These are phyloP conservation scores for Thecocarcelia acutangulata DNA, from an alignment of 2,888 invertebrate genomes.

Conservation along the genomic window DNA sequence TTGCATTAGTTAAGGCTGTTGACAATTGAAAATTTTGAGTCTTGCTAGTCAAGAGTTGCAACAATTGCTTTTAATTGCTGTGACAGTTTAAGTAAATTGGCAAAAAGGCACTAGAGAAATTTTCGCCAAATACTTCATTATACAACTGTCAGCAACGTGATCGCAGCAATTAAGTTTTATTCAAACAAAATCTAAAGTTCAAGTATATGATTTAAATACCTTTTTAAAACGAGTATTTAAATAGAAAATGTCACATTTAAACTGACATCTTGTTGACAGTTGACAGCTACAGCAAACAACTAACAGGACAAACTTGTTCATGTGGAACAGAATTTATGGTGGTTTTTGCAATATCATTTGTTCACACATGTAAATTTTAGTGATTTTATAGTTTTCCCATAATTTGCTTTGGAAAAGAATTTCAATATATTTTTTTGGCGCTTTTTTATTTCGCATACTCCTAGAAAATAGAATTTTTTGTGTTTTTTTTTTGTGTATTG, in stretches of 20 bases:
- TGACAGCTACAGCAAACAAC: slow-evolving; percentile 71
- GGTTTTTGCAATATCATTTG: slow-evolving; percentile 61
- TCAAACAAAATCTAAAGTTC: slow-evolving; percentile 57
- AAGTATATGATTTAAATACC: background rate
- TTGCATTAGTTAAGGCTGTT: slow-evolving; percentile 76
- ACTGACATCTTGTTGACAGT: slow-evolving; percentile 72
- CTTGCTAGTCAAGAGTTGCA: background rate
- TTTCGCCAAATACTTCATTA: slow-evolving; percentile 17
- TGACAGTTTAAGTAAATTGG: slow-evolving; percentile 11
- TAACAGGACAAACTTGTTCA: slow-evolving; percentile 68
- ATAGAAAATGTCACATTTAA: slow-evolving; percentile 70
- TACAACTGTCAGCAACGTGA: slow-evolving; percentile 57
- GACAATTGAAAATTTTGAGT: slow-evolving; percentile 70
- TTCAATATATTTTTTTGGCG: too few species aligned
- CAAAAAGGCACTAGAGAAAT: background rate
- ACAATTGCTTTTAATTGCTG: slow-evolving; percentile 59
- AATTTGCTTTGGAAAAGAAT: too few species aligned
- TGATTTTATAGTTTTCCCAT: background rate
- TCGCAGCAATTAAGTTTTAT: slow-evolving; percentile 63
- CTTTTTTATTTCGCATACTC: background rate
- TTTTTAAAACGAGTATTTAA: background rate
- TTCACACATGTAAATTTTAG: slow-evolving; percentile 65
- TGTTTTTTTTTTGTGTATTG: slow-evolving; percentile 3
- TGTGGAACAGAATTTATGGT: background rate
- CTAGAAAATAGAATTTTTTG: slow-evolving; percentile 16